Base-by-base conservation (phyloP, 2,113 vertebrate species). In the Lepidothrix coronata region DNA sequence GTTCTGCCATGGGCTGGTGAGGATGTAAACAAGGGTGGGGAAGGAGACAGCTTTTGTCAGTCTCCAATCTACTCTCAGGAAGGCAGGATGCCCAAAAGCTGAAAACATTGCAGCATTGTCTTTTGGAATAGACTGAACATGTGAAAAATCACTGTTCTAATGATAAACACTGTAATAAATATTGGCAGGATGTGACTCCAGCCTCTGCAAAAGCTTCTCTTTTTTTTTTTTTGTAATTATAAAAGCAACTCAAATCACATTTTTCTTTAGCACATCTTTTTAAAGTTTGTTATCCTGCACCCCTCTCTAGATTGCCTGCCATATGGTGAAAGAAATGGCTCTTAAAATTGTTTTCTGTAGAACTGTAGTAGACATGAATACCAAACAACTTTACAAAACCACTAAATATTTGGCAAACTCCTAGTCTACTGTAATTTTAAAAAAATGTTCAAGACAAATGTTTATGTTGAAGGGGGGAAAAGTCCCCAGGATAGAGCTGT, bases 391-490 rank as follows among this genome's bases (percentile, higher is more conserved):
- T 97, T 85, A 96, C 65, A 95, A 98, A 98, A 97, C 98, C 97
- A 98, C 97, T 93, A 97, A 98, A 98, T 98, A 97, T 96, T 98
- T 98, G 98, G 98, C 98, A 94, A 95, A 65, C 78, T 87, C 89
- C 62, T 93, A 97, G 96, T 98, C 98, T 97, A 97, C 95, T 97
- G 87, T 96, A 98, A 97, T 97, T 97, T 97, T 54, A 6, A 52
- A 72, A 96, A 97, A 98, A 96, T 96, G 96, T 65, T 96, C 87
- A 97, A 98, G 97, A 97, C 85, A 98, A 98, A 97, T 97, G 96
- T 95, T 97, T 98, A 93, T 94, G 75, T 97, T 97, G 90, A 97
- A 88, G 89, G 43, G 91, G 79, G 52, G 46, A 93, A 79, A 95
- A 95, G 85, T 96, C 78, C 78, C 93, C 84, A 95, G 85, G 91